Conservation (phyloP, 1,140 invertebrate species). For the Globodera rostochiensis region DNA sequence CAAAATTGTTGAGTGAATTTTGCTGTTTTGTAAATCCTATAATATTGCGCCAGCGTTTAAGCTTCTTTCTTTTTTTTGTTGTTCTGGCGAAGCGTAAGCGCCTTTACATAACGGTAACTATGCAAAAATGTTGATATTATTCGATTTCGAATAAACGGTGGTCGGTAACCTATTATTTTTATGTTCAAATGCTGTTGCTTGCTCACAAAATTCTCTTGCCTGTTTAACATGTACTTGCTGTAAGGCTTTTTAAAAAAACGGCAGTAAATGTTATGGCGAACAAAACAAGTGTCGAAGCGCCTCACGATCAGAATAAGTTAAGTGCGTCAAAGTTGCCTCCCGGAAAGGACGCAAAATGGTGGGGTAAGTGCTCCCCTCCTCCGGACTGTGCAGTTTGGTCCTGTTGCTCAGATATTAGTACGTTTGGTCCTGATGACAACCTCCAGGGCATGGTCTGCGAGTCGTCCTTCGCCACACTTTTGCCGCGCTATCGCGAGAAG, state of each 20-base stretch:
- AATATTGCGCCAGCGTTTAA: neutral
- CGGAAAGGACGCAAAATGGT: conserved; percentile 66
- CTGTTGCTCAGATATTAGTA: conserved; percentile 74
- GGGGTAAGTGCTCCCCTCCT: conserved; percentile 58
- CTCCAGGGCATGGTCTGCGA: conserved; percentile 76
- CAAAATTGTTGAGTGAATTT: conserved; percentile 60
- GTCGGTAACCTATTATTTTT: no score
- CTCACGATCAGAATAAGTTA: conserved; percentile 8
- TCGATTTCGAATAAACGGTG: no score
- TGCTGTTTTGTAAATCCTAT: neutral
- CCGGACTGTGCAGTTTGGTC: neutral
- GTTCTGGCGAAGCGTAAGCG: no score
- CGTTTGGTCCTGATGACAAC: conserved; percentile 88
- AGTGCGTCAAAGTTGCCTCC: conserved; percentile 40
- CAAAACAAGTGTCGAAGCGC: neutral
- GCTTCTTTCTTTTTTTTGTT: no score
- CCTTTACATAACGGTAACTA: no score
- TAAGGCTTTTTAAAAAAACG: no score
- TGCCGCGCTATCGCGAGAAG: conserved; percentile 90
- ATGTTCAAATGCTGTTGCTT: no score
- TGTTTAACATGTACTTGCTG: no score
- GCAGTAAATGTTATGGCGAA: neutral
- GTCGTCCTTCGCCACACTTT: conserved; percentile 79
- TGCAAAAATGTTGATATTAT: no score
- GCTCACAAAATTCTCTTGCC: no score